Evolutionary conservation across 2,797 vertebrate genomes (phyloP).

Genomic region (Kryptolebias ocellatus): DNA sequence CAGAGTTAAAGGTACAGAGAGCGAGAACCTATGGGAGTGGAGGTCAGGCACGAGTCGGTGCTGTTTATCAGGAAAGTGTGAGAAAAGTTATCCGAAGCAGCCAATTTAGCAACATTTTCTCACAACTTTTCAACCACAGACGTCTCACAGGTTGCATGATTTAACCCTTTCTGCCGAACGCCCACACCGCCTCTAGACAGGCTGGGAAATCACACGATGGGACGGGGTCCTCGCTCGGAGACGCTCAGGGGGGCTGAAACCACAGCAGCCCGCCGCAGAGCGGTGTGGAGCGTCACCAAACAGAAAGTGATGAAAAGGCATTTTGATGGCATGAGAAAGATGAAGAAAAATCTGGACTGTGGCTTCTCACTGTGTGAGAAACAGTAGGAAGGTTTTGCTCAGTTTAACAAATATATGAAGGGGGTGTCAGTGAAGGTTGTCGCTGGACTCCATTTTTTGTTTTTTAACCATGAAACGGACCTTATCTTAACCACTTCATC

Average conservation of each 20-base stretch:
- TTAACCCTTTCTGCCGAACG: constrained; percentile 40
- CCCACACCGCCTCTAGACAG: constrained; percentile 54
- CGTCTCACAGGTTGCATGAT: constrained; percentile 43
- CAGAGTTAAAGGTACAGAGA: constrained; percentile 42
- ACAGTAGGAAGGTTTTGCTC: constrained; percentile 31
- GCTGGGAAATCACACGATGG: constrained; percentile 58
- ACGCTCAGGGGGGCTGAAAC: constrained; percentile 60
- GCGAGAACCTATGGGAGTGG: constrained; percentile 22
- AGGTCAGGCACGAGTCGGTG: constrained; percentile 49
- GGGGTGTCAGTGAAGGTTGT: constrained; percentile 23
- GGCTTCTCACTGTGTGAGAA: constrained; percentile 24
- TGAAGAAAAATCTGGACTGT: constrained; percentile 32
- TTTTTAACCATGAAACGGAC: too few relatives aligned
- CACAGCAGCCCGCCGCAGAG: constrained; percentile 52
- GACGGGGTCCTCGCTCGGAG: constrained; percentile 30
- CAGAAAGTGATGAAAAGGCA: constrained; percentile 53
- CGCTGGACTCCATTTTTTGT: constrained; percentile 1
- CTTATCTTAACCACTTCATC: too few relatives aligned
- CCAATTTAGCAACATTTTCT: constrained; percentile 49
- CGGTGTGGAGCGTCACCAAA: constrained; percentile 37
- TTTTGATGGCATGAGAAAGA: constrained; percentile 43
- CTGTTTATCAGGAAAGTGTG: constrained; percentile 46
- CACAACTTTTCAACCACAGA: constrained; percentile 47
- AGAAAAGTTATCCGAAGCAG: constrained; percentile 41
- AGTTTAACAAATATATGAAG: constrained; percentile 13